Percentiles rank a stretch among this genome's conserved stretches.
Evolutionary conservation across 2,113 vertebrate genomes (phyloP).

Genomic region (Lagopus muta): DNA sequence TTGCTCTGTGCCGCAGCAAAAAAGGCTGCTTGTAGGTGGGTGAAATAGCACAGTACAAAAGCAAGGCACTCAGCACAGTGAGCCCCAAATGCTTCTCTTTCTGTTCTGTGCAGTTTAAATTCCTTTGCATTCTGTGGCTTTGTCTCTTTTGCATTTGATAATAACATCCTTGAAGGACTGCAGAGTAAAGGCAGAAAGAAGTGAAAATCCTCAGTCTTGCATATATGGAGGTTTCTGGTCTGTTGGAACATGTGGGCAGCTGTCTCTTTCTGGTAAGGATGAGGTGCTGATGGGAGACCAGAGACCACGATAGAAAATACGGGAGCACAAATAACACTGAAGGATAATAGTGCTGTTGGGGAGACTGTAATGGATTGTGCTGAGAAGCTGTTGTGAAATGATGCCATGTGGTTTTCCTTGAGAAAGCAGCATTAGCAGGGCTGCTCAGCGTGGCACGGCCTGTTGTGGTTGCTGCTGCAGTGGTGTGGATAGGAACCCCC

Average conservation of each 20-base stretch:
- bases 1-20: background rate
- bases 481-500: slow-evolving; percentile 3
- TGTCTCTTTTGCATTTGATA: background rate
- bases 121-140: background rate
- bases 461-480: slow-evolving; percentile 18
- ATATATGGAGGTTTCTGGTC: background rate
- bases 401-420: background rate
- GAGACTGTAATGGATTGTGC: background rate
- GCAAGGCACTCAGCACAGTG: background rate
- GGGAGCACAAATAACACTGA: background rate
- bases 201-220: background rate
- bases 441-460: background rate
- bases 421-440: background rate
- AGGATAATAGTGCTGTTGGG: background rate
- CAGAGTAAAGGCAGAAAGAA: background rate
- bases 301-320: background rate
- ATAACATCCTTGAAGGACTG: background rate
- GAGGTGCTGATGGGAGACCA: background rate
- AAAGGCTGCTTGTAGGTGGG: slow-evolving; percentile 32
- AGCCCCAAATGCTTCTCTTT: background rate
- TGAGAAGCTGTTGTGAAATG: background rate
- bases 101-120: background rate
- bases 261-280: background rate
- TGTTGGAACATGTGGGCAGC: background rate
- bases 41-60: background rate